Evolutionary conservation across 2,888 invertebrate species (phyloP).

Genomic region (Dysmachus trigonus): DNA sequence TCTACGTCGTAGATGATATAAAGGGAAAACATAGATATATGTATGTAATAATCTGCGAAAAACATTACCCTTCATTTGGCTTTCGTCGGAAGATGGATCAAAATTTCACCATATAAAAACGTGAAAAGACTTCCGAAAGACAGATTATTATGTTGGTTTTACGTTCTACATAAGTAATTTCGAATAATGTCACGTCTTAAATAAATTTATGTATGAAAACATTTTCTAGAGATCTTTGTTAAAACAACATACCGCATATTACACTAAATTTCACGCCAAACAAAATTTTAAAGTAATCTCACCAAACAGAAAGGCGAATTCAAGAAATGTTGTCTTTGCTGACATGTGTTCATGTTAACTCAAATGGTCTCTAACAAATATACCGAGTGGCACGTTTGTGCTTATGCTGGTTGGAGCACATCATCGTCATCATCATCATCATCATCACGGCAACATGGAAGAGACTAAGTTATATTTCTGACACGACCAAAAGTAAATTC

Average conservation of each 20-base stretch:
- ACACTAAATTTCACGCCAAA: background rate
- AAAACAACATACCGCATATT: background rate
- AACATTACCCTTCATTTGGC: background rate
- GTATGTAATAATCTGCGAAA: no score
- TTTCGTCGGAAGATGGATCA: background rate
- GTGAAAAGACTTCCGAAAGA: background rate
- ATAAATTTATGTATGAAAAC: background rate
- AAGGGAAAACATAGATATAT: background rate
- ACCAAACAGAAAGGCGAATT: background rate
- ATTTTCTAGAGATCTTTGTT: background rate
- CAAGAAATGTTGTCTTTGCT: background rate
- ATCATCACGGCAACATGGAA: background rate
- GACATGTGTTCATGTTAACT: background rate
- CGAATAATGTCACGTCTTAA: background rate
- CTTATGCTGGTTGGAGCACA: background rate
- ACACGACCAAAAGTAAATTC: background rate
- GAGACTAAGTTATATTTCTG: background rate
- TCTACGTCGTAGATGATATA: background rate
- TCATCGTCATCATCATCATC: background rate
- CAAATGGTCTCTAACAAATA: background rate
- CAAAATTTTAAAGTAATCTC: background rate
- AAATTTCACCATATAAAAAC: background rate
- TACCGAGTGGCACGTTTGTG: background rate
- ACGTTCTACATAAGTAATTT: background rate
- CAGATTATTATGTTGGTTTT: background rate